These are phyloP conservation scores for Andricus quercusramuli DNA, from an alignment of 2,888 invertebrate species.

Conservation along the genomic window DNA sequence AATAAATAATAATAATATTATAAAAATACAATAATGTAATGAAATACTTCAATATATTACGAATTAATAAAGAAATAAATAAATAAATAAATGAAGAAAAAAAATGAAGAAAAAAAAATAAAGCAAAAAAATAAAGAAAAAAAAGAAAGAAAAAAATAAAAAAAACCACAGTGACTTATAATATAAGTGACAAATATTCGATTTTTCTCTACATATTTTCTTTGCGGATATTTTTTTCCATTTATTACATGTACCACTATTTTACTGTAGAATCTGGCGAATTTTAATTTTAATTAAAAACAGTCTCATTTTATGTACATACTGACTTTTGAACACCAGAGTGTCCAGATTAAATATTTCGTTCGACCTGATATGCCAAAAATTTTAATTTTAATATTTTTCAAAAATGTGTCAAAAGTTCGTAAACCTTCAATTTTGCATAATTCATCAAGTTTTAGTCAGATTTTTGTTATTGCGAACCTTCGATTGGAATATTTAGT, in stretches of 20 bases:
- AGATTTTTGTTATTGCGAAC: not conserved
- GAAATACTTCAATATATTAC: too few relatives aligned
- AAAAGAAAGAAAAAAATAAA: too few relatives aligned
- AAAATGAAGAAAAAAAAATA: too few relatives aligned
- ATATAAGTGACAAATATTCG: not conserved
- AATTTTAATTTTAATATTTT: not conserved
- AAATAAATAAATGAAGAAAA: too few relatives aligned
- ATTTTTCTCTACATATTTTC: not conserved
- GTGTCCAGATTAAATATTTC: slow-evolving; percentile 1
- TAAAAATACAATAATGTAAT: too few relatives aligned
- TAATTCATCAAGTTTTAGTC: not conserved
- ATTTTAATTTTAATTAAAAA: not conserved
- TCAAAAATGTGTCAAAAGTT: not conserved
- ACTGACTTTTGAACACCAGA: slow-evolving; percentile 23
- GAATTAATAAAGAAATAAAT: too few relatives aligned
- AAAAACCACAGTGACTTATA: too few relatives aligned
- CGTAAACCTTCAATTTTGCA: not conserved
- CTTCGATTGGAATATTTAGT: not conserved
- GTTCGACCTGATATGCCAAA: slow-evolving; percentile 32
- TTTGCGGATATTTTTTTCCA: not conserved
- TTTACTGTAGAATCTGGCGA: not conserved
- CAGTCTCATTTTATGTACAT: slow-evolving; percentile 33
- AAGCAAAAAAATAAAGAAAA: too few relatives aligned
- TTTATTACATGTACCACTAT: not conserved
- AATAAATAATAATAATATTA: too few relatives aligned